A percentile compares a stretch with the other conserved stretches of the same genome.
Evolutionary conservation across 2,888 invertebrate species (phyloP).

Genomic region (Apotomis betuletana): DNA sequence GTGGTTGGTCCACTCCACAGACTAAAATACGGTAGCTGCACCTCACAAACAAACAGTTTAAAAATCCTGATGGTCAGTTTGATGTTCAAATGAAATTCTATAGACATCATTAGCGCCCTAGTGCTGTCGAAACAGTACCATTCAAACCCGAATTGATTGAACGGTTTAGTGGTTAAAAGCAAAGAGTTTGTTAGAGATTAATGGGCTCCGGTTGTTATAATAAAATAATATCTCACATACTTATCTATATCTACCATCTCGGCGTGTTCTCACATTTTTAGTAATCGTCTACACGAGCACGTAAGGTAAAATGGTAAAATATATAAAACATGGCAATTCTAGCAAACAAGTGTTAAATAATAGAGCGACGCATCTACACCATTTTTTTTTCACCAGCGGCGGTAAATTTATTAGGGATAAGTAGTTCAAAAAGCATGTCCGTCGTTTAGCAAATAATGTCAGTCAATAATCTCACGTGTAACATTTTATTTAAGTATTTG

Average conservation of each 20-base stretch:
- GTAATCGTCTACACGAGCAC: background rate
- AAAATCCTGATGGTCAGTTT: constrained; percentile 27
- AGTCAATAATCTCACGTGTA: too few species aligned
- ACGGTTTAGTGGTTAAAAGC: constrained; percentile 21
- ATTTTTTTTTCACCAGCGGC: too few species aligned
- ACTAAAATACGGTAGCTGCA: constrained; percentile 17
- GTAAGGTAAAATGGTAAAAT: too few species aligned
- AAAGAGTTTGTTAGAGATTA: constrained; percentile 21
- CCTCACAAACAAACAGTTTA: background rate
- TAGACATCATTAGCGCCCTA: constrained; percentile 36
- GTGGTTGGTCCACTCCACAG: background rate
- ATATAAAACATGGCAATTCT: too few species aligned
- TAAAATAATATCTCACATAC: background rate
- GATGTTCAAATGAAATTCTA: constrained; percentile 37
- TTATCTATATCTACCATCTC: background rate
- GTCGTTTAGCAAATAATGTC: too few species aligned
- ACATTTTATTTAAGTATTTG: too few species aligned
- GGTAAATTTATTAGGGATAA: too few species aligned
- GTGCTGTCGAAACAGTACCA: constrained; percentile 29
- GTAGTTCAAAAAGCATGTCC: too few species aligned
- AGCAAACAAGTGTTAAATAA: too few species aligned
- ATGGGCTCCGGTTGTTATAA: constrained; percentile 8
- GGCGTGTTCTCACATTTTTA: background rate
- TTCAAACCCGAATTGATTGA: constrained; percentile 35
- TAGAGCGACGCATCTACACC: too few species aligned